These are phyloP conservation scores for Icerya purchasi DNA, from an alignment of 2,888 invertebrate species.

Conservation along the genomic window DNA sequence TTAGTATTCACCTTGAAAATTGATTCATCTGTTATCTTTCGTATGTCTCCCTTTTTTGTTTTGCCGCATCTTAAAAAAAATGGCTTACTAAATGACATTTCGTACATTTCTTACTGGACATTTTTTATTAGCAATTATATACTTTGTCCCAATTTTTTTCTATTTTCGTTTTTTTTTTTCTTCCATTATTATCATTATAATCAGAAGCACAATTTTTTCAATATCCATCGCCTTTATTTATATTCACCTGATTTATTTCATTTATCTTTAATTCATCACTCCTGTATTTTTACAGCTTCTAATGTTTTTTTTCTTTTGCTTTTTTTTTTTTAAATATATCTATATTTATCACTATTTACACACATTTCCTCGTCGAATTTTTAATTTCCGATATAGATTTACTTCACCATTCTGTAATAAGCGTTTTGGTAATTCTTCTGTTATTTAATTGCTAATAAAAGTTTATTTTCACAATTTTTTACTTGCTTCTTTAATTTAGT, in stretches of 20 bases:
- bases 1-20: background rate
- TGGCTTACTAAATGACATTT: background rate
- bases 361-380: background rate
- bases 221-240: background rate
- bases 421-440: background rate
- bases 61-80: background rate
- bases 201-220: background rate
- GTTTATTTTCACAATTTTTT: background rate
- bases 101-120: background rate
- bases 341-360: too few species aligned
- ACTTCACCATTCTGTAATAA: background rate
- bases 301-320: too few species aligned
- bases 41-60: background rate
- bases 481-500: background rate
- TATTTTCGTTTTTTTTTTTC: background rate
- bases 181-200: background rate
- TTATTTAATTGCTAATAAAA: background rate
- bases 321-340: too few species aligned
- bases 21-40: background rate
- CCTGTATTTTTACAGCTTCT: background rate
- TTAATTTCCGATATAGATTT: background rate
- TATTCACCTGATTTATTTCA: background rate
- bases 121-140: background rate
- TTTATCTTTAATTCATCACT: background rate
- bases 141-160: background rate